Evolutionary conservation across 30 jellyfish, hydroid and myxozoan species (phyloP), one percentile per base, ranked within the genome.

Genomic region (Aurelia sp.): DNA sequence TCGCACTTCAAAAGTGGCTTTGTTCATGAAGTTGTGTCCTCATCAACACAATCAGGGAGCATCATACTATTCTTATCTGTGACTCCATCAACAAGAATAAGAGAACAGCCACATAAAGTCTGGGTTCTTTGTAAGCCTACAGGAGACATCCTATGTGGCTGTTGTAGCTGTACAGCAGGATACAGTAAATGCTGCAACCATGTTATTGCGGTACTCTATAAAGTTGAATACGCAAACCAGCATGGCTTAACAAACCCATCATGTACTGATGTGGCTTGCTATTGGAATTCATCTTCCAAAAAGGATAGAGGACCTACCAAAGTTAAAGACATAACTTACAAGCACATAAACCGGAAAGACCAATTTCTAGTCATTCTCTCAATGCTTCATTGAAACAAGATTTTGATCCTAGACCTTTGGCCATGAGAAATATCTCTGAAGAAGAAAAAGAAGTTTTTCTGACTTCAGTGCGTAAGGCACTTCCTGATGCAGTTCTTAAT

Each of bases 111-210:
- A 59, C 90, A 72, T 60, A 41, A 84, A 72, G 70, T 72, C 73
- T 84, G 70, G 89, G 40, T 84, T 71, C 72, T 72, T 60, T 53
- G 74, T 24, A 84, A 53, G 41, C 72, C 83, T 80, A n/a, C 38
- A 48, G 8, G 59, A 31, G n/a, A 27, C 58, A 83, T 70, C 61
- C n/a, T 68, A 44, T 30, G 89, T 64, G 63, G 63, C 51, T 90
- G 94, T 94, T 89, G 90, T 76, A 13, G 90, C 20, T 90, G 96
- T 60, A 89, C 19, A 18, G 65, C 65, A 53, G 65, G 65, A 75
- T 75, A 21, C 35, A 51, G 74, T 51, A 17, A 75, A 51, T 55
- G 72, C 72, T 84, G 93, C 81, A 84, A 84, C 51, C 93, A 72
- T 72, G 70, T 70, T 8, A 72, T 72, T 30, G 90, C 93, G 30